Evolutionary conservation across 30 jellyfish, hydroid and myxozoan genomes (phyloP).

Genomic region (Euphysa ruthae): DNA sequence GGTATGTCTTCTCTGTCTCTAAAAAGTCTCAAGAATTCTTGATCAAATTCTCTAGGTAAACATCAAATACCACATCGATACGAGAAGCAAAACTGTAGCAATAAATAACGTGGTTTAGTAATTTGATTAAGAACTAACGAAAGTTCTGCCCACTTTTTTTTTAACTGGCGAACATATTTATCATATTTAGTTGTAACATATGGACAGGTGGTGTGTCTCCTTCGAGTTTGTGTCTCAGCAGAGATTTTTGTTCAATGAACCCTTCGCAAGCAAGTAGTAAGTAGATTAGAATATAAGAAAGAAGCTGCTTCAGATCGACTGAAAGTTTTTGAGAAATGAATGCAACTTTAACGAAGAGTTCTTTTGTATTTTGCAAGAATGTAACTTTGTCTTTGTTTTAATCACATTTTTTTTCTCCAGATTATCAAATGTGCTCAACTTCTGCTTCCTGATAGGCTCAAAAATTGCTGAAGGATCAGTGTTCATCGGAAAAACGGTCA

Average conservation of each 20-base stretch:
- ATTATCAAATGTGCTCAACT: background rate
- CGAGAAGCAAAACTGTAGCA: background rate
- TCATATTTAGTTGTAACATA: background rate
- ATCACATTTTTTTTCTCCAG: background rate
- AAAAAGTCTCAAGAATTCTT: no score
- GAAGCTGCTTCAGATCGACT: background rate
- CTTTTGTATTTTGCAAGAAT: constrained; percentile 6
- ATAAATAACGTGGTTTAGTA: background rate
- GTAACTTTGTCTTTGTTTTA: background rate
- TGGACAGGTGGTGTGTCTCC: background rate
- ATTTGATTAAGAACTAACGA: background rate
- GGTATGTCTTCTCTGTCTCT: constrained; percentile 5
- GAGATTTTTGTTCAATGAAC: constrained; percentile 4
- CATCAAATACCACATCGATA: constrained; percentile 17
- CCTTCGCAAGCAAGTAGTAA: background rate
- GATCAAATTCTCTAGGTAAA: constrained; percentile 1
- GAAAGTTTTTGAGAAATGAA: constrained; percentile 1
- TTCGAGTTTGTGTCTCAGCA: background rate
- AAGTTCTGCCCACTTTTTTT: background rate
- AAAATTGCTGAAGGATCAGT: no score
- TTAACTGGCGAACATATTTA: background rate
- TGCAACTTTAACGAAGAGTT: constrained; percentile 7
- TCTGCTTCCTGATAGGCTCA: no score
- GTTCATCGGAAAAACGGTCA: background rate
- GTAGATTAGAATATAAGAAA: background rate